A percentile compares a stretch with the other conserved stretches of the same genome.
phyloP scores from a whole-genome alignment of 1,140 invertebrate species.

The Monomorium pharaonis region DNA sequence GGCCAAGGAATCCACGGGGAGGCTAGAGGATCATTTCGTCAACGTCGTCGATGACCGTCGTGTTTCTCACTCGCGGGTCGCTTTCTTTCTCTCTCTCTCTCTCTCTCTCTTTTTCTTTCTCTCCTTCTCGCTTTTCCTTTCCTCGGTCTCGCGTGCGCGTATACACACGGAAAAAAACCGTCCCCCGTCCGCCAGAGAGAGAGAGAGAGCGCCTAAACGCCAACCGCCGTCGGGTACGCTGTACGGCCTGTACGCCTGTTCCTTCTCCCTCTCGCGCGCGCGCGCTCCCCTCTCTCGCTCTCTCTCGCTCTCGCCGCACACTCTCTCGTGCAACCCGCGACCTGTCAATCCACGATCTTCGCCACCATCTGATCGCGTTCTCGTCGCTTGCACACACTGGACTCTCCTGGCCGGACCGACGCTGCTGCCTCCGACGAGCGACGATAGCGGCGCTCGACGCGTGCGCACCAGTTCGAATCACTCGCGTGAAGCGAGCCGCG shows the following conservation, averaged over 20 bases:
- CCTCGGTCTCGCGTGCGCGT: constrained; percentile 57
- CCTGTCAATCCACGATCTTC: constrained; percentile 73
- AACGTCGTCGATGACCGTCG: constrained; percentile 53
- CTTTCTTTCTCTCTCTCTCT: constrained; percentile 31
- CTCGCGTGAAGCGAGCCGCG: background rate
- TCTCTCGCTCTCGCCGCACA: constrained; percentile 47
- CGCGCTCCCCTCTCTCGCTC: constrained; percentile 19
- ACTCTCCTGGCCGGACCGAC: constrained; percentile 55
- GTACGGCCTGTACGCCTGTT: constrained; percentile 72
- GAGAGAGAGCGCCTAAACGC: constrained; percentile 59
- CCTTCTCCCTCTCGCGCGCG: constrained; percentile 56
- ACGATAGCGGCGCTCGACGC: background rate
- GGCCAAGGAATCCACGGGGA: constrained; percentile 43
- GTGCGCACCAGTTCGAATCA: background rate
- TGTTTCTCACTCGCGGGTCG: constrained; percentile 38
- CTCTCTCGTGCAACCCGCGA: constrained; percentile 63
- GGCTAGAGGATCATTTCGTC: constrained; percentile 72
- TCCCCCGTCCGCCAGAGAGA: constrained; percentile 60
- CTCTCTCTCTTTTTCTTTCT: too few relatives aligned
- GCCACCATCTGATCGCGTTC: constrained; percentile 70
- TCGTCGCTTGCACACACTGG: constrained; percentile 62
- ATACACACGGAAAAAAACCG: constrained; percentile 67
- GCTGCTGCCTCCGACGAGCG: constrained; percentile 62
- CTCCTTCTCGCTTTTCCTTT: constrained; percentile 28
- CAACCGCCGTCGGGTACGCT: constrained; percentile 60